Conservation (phyloP, 2,888 invertebrate species). For the Vanessa cardui region DNA sequence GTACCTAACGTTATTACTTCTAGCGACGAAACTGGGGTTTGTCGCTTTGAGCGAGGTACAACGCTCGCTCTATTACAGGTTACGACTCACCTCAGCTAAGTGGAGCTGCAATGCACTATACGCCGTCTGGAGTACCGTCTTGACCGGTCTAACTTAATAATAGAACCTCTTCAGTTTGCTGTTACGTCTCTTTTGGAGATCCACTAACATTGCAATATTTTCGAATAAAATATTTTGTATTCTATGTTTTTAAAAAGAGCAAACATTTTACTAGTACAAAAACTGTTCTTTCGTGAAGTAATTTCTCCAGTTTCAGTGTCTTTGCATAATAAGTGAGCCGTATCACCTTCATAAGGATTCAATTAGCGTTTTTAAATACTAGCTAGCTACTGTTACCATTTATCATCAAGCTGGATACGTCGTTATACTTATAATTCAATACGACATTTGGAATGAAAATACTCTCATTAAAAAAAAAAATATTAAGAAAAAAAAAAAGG, state of each 20-base stretch:
- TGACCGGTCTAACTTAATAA: conserved; percentile 78
- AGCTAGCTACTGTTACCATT: neutral
- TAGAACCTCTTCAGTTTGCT: conserved; percentile 68
- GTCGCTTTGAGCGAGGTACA: conserved; percentile 60
- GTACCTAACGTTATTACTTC: conserved; percentile 63
- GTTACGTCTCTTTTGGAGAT: conserved; percentile 66
- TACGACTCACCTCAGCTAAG: conserved; percentile 54
- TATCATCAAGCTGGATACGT: neutral
- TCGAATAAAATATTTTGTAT: conserved; percentile 17
- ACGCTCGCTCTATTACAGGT: conserved; percentile 54
- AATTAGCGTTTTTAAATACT: neutral
- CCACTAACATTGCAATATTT: conserved; percentile 35
- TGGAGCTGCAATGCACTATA: conserved; percentile 65
- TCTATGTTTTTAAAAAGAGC: conserved; percentile 3
- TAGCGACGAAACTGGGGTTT: conserved; percentile 49
- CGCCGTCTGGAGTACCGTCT: conserved; percentile 58
- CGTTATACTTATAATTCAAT: too few relatives aligned
- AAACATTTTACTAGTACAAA: neutral
- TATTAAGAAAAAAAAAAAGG: too few relatives aligned
- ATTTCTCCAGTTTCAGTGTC: neutral
- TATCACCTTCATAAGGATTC: neutral
- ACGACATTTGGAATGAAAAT: too few relatives aligned
- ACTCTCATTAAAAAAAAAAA: too few relatives aligned
- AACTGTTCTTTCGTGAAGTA: neutral
- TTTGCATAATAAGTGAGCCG: neutral